Evolutionary conservation across 30 jellyfish, hydroid and myxozoan genomes (phyloP), one percentile per base, ranked within the genome.

Genomic region (Rhopilema esculentum): DNA sequence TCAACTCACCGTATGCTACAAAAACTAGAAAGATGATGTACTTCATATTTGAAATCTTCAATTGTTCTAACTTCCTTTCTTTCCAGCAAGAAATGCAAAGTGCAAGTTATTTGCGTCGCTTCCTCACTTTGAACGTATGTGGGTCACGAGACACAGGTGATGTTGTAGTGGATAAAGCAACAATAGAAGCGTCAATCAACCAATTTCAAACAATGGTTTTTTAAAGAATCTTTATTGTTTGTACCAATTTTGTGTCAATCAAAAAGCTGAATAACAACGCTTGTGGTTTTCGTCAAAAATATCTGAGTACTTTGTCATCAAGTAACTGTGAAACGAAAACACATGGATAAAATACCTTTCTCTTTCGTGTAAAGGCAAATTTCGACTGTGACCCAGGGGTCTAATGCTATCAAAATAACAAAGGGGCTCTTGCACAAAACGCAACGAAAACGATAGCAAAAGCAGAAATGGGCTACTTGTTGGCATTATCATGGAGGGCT

Each of bases 141-240:
- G 17, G 32, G 83, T 81, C 91, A 81, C 91, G 91, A 51, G 91
- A 81, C 81, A 2, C 79, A n/a, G 31, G 26, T 57, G 64, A 18
- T 48, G 49, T 1, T 22, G 28, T 49, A 52, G 23, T 0, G 57
- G 6, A 40, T 6, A 40, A 40, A 12, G 12, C 57, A 6, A 12
- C 51, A 49, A 66, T 81, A 80, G 81, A 66, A 9, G 77, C 52
- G 91, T 67, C 91, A 81, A 81, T 81, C 91, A 81, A 29, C 69
- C 27, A 1, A n/a, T 12, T 9, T 0, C 8, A 49, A 48, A 74
- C 85, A 74, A 74, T 74, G 18, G 0, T 24, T 9, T 19, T 74
- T 29, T 31, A 0, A 25, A 16, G 24, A 27, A 48, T 0, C 23
- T 24, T 4, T 0, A 74, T 74, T 74, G 85, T 74, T 40, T 18